These are phyloP conservation scores for Agrotis ipsilon DNA, from an alignment of 2,888 invertebrate species.

Conservation along the genomic window DNA sequence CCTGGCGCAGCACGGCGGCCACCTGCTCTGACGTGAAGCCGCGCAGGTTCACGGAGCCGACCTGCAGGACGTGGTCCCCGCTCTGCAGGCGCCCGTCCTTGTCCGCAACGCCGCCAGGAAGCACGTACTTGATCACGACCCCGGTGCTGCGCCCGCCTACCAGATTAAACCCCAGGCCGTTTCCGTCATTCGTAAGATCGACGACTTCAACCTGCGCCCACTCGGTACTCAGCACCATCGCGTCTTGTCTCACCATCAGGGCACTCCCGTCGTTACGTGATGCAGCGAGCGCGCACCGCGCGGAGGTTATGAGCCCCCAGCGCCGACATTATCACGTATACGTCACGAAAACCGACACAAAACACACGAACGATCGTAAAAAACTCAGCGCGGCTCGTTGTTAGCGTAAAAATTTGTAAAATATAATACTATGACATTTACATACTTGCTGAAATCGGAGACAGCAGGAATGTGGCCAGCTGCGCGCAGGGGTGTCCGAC, in stretches of 20 bases:
- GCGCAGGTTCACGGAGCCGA: constrained; percentile 97
- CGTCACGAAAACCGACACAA: constrained; percentile 59
- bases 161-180: constrained; percentile 99
- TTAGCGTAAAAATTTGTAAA: constrained; percentile 77
- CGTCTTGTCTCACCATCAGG: constrained; percentile 87
- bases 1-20: constrained; percentile 92
- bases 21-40: constrained; percentile 99
- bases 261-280: constrained; percentile 87
- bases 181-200: constrained; percentile 99
- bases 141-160: constrained; percentile 99
- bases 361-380: constrained; percentile 66
- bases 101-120: constrained; percentile 99
- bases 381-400: constrained; percentile 64
- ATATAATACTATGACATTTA: constrained; percentile 88
- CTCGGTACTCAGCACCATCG: constrained; percentile 98
- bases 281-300: constrained; percentile 72
- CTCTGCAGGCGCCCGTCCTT: constrained; percentile 98
- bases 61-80: constrained; percentile 99
- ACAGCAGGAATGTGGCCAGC: constrained; percentile 90
- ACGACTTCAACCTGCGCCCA: constrained; percentile 99
- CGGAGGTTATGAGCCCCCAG: constrained; percentile 83
- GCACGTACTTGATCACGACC: constrained; percentile 99
- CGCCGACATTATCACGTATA: constrained; percentile 72
- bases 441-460: constrained; percentile 90
- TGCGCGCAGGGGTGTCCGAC: constrained; percentile 78